phyloP scores from a whole-genome alignment of 2,797 vertebrate species.

The Alcedo quadribrachys region DNA sequence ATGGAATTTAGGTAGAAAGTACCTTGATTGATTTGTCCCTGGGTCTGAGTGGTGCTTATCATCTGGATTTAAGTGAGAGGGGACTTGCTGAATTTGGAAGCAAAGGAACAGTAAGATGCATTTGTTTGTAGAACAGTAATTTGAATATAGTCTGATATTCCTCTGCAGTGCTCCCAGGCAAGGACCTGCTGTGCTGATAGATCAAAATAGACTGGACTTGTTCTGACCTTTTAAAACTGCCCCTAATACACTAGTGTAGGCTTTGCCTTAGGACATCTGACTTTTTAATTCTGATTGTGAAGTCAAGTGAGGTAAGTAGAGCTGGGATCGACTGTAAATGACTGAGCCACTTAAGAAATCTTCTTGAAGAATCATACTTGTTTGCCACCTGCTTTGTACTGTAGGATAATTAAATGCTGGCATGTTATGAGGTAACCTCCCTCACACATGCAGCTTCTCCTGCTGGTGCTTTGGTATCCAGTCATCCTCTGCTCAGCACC shows the following conservation, averaged over 20 bases:
- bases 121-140: background rate
- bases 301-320: slow-evolving; percentile 57
- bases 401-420: background rate
- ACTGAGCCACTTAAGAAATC: slow-evolving; percentile 58
- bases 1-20: background rate
- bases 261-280: slow-evolving; percentile 60
- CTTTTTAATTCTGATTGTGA: slow-evolving; percentile 63
- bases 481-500: background rate
- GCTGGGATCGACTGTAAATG: slow-evolving; percentile 40
- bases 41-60: background rate
- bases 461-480: background rate
- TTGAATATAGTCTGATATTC: background rate
- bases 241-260: slow-evolving; percentile 51
- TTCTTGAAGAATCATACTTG: slow-evolving; percentile 29
- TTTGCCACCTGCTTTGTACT: background rate
- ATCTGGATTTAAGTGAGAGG: background rate
- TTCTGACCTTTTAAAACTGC: slow-evolving; percentile 49
- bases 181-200: background rate
- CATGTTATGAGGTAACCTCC: background rate
- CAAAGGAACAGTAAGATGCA: background rate
- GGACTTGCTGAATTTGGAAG: background rate
- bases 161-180: background rate
- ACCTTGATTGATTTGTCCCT: background rate
- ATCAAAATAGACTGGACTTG: slow-evolving; percentile 45
- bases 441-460: background rate